Conservation (phyloP, 2,797 vertebrate species). For the Leptatherina wallacei region DNA sequence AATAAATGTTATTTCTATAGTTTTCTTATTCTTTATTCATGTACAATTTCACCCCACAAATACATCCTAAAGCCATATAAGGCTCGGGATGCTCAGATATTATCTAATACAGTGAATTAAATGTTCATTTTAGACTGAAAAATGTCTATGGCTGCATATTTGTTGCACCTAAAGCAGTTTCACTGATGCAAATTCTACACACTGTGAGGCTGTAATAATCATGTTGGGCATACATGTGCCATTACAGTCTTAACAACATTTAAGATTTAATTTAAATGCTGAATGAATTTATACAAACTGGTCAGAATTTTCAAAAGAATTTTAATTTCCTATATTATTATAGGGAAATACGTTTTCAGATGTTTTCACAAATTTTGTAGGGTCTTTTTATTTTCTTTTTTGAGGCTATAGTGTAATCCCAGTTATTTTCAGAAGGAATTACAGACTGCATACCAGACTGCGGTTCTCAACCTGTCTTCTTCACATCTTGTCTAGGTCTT, state of each 20-base stretch:
- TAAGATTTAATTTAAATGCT: neutral
- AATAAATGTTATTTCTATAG: neutral
- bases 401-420: neutral
- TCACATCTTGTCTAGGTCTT: slow-evolving; percentile 53
- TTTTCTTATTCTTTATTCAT: neutral
- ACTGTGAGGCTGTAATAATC: neutral
- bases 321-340: too few relatives aligned
- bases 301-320: neutral
- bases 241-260: neutral
- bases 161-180: neutral
- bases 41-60: neutral
- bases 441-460: slow-evolving; percentile 3
- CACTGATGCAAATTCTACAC: neutral
- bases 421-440: neutral
- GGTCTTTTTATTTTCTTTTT: neutral
- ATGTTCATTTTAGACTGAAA: neutral
- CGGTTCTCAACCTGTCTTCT: slow-evolving; percentile 17
- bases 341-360: neutral
- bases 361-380: neutral
- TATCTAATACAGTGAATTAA: neutral
- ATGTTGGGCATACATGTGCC: neutral
- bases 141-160: neutral
- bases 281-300: neutral
- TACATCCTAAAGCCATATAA: neutral
- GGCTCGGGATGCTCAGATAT: neutral